Percentiles rank a stretch among this genome's conserved stretches.
phyloP scores from a whole-genome alignment of 2,113 vertebrate genomes.

The Periophthalmodon schlosseri region DNA sequence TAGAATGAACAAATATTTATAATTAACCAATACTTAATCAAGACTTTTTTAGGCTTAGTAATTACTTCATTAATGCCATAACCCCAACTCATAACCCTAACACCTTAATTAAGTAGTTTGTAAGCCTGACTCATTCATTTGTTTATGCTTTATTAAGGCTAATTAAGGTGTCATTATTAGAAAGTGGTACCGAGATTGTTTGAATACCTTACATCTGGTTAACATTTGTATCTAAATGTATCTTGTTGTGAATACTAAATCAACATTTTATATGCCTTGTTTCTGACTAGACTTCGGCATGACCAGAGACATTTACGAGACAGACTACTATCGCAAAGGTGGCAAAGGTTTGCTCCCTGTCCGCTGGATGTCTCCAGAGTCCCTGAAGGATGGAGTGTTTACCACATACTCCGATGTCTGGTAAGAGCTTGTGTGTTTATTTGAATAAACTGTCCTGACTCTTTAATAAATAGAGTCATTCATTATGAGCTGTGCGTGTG shows the following conservation, averaged over 20 bases:
- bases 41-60: too few species aligned
- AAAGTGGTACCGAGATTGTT: neutral
- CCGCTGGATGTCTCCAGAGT: slow-evolving; percentile 98
- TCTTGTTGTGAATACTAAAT: neutral
- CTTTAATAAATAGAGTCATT: neutral
- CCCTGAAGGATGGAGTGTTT: slow-evolving; percentile 97
- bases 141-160: too few species aligned
- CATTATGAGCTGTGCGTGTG: neutral
- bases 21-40: too few species aligned
- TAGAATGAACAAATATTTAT: too few species aligned
- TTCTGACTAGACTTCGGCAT: slow-evolving; percentile 90
- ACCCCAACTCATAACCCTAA: too few species aligned
- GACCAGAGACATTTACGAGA: slow-evolving; percentile 98
- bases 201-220: neutral
- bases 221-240: neutral
- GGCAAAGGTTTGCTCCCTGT: slow-evolving; percentile 96
- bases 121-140: too few species aligned
- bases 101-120: too few species aligned
- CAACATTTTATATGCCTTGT: neutral
- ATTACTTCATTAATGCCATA: too few species aligned
- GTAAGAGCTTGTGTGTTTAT: slow-evolving; percentile 69
- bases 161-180: too few species aligned
- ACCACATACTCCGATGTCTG: slow-evolving; percentile 97
- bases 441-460: neutral
- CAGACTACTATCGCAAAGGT: slow-evolving; percentile 97